phyloP scores from a whole-genome alignment of 2,113 vertebrate species.

The Microtus pennsylvanicus region DNA sequence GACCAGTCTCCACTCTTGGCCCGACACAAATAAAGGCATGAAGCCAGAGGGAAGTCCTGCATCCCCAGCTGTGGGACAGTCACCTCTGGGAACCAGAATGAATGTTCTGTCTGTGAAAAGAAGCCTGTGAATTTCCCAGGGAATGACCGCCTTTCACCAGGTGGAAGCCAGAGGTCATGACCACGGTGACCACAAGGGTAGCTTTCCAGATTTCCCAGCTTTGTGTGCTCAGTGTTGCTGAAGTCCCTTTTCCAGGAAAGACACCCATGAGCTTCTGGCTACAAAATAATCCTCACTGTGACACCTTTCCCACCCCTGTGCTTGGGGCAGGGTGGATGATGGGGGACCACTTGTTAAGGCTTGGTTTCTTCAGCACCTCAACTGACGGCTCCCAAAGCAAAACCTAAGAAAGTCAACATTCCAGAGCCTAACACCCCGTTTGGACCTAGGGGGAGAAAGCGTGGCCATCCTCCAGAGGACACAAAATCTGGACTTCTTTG shows the following conservation, averaged over 20 bases:
- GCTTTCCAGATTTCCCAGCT: constrained; percentile 51
- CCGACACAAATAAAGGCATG: constrained; percentile 64
- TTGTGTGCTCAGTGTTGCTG: constrained; percentile 27
- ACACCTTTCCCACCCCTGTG: fast-evolving
- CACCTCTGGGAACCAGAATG: constrained; percentile 36
- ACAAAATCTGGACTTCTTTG: not conserved
- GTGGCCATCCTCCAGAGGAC: fast-evolving
- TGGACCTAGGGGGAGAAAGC: not conserved
- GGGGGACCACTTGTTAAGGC: not conserved
- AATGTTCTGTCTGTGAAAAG: constrained; percentile 25
- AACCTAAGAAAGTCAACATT: not conserved
- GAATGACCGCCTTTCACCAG: constrained; percentile 20
- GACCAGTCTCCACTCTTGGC: not conserved
- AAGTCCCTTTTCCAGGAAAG: constrained; percentile 57
- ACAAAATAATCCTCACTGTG: fast-evolving
- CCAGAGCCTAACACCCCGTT: too few relatives aligned
- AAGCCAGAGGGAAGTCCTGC: constrained; percentile 66
- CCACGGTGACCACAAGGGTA: not conserved
- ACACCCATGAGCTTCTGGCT: constrained; percentile 41
- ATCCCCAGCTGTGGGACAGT: not conserved
- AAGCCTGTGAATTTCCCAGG: constrained; percentile 62
- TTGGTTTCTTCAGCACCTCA: not conserved
- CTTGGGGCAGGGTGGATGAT: fast-evolving
- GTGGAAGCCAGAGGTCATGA: constrained; percentile 19
- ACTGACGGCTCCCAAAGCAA: not conserved